Evolutionary conservation across 2,888 invertebrate species (phyloP).

Genomic region (Beris morrisii): DNA sequence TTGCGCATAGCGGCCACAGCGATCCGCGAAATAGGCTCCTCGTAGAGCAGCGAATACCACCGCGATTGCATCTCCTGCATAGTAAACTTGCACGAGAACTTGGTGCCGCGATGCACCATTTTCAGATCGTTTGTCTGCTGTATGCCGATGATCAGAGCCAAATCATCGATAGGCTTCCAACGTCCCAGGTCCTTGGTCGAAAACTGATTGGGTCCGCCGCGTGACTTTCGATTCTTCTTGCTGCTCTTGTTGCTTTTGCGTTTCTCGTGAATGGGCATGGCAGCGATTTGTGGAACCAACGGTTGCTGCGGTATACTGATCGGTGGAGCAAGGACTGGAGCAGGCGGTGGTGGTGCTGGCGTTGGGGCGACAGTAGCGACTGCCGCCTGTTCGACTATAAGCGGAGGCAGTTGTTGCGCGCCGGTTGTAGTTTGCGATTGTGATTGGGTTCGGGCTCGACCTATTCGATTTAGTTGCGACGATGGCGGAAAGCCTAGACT

Average conservation of each 20-base stretch:
- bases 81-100: constrained; percentile 94
- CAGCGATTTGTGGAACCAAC: constrained; percentile 43
- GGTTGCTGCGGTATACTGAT: constrained; percentile 34
- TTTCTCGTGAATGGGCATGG: constrained; percentile 41
- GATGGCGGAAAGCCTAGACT: constrained; percentile 70
- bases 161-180: constrained; percentile 97
- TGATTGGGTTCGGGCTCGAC: constrained; percentile 58
- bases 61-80: constrained; percentile 91
- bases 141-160: constrained; percentile 89
- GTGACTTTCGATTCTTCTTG: constrained; percentile 45
- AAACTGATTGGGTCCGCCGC: constrained; percentile 53
- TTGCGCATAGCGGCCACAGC: constrained; percentile 92
- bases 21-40: constrained; percentile 89
- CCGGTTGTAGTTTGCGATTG: constrained; percentile 46
- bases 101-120: constrained; percentile 86
- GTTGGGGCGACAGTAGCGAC: constrained; percentile 38
- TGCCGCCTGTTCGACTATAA: constrained; percentile 4
- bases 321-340: not conserved
- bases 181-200: constrained; percentile 84
- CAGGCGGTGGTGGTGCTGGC: constrained; percentile 33
- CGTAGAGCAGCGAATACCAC: constrained; percentile 95
- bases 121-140: constrained; percentile 85
- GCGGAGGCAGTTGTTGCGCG: constrained; percentile 8
- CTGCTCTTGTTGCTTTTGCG: constrained; percentile 37
- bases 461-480: constrained; percentile 45